phyloP scores from a whole-genome alignment of 2,888 invertebrate species.

The Charanyca ferruginea region DNA sequence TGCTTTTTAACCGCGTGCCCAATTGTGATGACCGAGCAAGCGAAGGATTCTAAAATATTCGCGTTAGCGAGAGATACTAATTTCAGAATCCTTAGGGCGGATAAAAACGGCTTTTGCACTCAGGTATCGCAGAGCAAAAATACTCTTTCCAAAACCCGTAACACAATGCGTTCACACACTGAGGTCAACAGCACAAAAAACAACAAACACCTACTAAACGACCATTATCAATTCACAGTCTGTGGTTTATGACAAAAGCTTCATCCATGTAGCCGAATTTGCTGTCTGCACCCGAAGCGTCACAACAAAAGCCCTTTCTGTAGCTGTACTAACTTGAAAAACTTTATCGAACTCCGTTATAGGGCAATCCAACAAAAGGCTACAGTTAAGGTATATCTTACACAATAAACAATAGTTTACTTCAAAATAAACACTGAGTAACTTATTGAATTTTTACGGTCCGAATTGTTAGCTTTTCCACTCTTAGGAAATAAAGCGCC shows the following conservation, averaged over 20 bases:
- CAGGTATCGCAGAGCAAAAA: no score
- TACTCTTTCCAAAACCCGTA: no score
- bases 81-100: no score
- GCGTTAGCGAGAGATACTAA: no score
- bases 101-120: no score
- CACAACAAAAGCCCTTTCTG: conserved; percentile 77
- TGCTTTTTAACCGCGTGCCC: no score
- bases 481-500: not conserved
- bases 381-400: conserved; percentile 44
- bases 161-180: conserved; percentile 46
- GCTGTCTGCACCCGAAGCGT: conserved; percentile 71
- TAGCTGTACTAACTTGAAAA: conserved; percentile 73
- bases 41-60: no score
- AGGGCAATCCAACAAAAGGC: conserved; percentile 58
- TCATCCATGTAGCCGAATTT: conserved; percentile 78
- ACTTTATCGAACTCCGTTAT: conserved; percentile 67
- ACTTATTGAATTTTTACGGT: not conserved
- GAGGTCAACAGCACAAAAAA: conserved; percentile 68
- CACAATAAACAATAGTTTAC: conserved; percentile 48
- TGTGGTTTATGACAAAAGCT: conserved; percentile 83
- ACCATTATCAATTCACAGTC: conserved; percentile 86
- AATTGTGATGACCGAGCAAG: no score
- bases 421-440: conserved; percentile 23
- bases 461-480: not conserved
- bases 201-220: conserved; percentile 74